Conservation (phyloP, 2,113 vertebrate species). For the Arothron firmamentum region DNA sequence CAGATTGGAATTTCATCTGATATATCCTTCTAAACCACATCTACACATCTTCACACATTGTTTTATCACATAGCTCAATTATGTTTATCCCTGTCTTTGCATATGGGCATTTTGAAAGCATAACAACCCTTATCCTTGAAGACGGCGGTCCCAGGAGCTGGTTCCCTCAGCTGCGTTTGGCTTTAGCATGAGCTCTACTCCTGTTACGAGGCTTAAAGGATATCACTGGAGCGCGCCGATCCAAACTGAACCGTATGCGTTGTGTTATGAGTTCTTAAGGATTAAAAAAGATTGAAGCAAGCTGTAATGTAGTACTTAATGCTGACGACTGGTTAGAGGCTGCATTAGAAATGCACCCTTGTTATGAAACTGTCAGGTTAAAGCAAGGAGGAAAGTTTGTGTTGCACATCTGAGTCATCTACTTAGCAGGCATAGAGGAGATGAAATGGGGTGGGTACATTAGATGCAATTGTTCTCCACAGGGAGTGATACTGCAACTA, state of each 20-base stretch:
- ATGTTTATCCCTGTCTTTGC: conserved; percentile 3
- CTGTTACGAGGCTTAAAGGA: conserved; percentile 20
- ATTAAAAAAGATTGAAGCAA: neutral
- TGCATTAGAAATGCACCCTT: neutral
- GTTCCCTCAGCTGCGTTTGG: conserved; percentile 10
- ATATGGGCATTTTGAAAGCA: conserved; percentile 17
- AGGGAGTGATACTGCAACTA: conserved; percentile 7
- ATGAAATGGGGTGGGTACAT: conserved; percentile 7
- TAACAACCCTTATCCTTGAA: conserved; percentile 21
- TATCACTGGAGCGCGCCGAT: conserved; percentile 20
- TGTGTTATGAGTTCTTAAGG: neutral
- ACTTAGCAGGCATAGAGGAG: conserved; percentile 5
- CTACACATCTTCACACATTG: neutral
- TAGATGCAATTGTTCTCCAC: conserved; percentile 25
- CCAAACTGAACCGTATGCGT: neutral
- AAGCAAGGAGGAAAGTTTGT: neutral
- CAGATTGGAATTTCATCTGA: neutral
- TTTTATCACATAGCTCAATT: neutral
- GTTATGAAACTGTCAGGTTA: neutral
- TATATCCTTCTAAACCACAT: conserved; percentile 15
- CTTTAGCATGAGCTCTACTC: conserved; percentile 5
- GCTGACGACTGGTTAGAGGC: neutral
- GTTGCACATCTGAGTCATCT: neutral
- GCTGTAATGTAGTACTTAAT: neutral
- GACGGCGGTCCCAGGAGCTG: conserved; percentile 23